Base-by-base conservation (phyloP, 2,888 invertebrate species). In the Glyphotaelius pellucidus region DNA sequence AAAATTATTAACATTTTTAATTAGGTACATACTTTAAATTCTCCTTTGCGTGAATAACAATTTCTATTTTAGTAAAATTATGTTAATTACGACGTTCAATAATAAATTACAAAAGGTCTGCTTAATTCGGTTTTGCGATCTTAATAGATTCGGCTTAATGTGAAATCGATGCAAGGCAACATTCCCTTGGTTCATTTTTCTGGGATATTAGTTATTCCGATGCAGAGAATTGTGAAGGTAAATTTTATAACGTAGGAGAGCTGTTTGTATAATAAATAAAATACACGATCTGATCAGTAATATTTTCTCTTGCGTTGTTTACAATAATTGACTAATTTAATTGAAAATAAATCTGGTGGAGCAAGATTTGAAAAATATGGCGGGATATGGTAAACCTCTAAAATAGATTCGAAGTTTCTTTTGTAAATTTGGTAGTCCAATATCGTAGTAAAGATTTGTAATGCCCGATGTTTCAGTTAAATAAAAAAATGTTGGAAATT, bases 111-210 rank as follows among this genome's bases (percentile, higher is more conserved):
- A 67, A 67, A 67, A 67, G 3, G 19, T 67, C 52, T 1, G 67
- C 67, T 1, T 42, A 86, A 86, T 86, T 86, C 42, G 86, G 47
- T 38, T 35, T 47, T 47, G 32, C 14, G 30, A 30, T 47, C 9
- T 86, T n/a, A 67, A 67, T n/a, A 67, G 25, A 67, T 67, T 67
- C n/a, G 25, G n/a, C 67, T 67, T 47, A 86, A 86, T 47, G 86
- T 31, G 38, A 42, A 86, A 86, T 86, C 86, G 42, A 86, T 86
- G 42, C 42, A 12, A 42, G 11, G 47, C 86, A 25, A 42, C 42
- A 25, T 86, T 47, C n/a, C 86, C 15, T 86, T 67, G 2, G 9
- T n/a, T 25, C 1, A 67, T 25, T 67, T n/a, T 25, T 0, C 25
- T 67, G 67, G 25, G 25, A 67, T 67, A 67, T n/a, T 25, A 67